Evolutionary conservation across 2,888 invertebrate genomes (phyloP).

Genomic region (Lepidocyrtoides sp.): DNA sequence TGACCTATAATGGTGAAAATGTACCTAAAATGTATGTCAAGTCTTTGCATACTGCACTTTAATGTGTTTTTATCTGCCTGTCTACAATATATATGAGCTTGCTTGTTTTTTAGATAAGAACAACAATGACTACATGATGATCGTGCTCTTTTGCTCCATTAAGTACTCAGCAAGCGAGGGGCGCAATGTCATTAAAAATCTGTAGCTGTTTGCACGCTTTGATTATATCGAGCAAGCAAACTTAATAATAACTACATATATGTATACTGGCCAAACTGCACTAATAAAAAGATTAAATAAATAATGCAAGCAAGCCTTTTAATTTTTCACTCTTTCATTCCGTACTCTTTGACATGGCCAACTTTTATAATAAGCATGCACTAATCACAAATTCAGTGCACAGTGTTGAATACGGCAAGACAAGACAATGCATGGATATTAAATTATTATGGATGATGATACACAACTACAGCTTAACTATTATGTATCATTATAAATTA

Average conservation of each 20-base stretch:
- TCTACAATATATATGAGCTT: no score
- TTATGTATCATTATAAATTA: neutral
- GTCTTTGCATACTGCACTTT: conserved; percentile 22
- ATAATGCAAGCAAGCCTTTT: neutral
- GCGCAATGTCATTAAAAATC: conserved; percentile 11
- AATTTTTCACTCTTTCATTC: conserved; percentile 9
- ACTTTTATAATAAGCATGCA: neutral
- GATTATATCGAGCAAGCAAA: neutral
- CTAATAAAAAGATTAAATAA: conserved; percentile 2
- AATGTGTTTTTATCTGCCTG: no score
- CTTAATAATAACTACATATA: no score
- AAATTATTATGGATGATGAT: neutral
- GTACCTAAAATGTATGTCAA: conserved; percentile 41
- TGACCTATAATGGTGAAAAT: neutral
- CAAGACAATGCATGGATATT: neutral
- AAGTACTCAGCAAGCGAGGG: conserved; percentile 21
- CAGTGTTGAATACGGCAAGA: no score
- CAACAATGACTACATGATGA: neutral
- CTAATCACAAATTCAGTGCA: neutral
- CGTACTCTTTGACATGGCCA: conserved; percentile 28
- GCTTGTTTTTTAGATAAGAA: no score
- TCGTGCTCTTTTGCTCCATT: conserved; percentile 62
- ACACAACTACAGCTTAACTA: neutral
- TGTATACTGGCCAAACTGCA: neutral
- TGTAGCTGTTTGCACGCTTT: neutral